These are phyloP conservation scores for Caerostris darwini DNA, from an alignment of 1,140 invertebrate species.

Conservation along the genomic window DNA sequence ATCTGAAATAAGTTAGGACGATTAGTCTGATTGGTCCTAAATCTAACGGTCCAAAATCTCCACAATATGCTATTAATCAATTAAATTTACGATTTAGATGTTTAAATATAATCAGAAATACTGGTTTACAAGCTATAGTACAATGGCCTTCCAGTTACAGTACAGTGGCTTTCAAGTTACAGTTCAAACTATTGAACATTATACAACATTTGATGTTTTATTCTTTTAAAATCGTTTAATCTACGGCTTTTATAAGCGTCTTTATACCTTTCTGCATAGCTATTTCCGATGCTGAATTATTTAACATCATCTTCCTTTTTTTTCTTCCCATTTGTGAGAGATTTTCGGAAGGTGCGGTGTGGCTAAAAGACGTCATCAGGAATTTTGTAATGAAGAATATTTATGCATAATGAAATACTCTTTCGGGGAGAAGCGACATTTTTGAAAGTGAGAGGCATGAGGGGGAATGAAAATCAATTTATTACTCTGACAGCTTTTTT, in stretches of 20 bases:
- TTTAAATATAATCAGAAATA: too few species aligned
- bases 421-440: not conserved
- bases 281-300: not conserved
- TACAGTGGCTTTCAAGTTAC: too few species aligned
- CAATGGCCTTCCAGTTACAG: too few species aligned
- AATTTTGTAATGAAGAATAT: slow-evolving; percentile 33
- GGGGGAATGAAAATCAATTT: slow-evolving; percentile 12
- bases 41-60: too few species aligned
- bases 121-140: too few species aligned
- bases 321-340: not conserved
- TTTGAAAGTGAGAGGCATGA: slow-evolving; percentile 19
- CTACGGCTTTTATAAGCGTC: not conserved
- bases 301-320: not conserved
- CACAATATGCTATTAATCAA: too few species aligned
- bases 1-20: too few species aligned
- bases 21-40: too few species aligned
- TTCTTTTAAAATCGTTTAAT: too few species aligned
- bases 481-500: slow-evolving; percentile 40
- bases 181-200: too few species aligned
- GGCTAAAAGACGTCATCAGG: slow-evolving; percentile 12
- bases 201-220: too few species aligned
- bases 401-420: slow-evolving; percentile 40
- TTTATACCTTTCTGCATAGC: not conserved
- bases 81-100: too few species aligned
- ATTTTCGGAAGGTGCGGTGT: not conserved